Percentiles rank a stretch among this genome's conserved stretches.
Evolutionary conservation across 2,888 invertebrate species (phyloP).

Genomic region (Torymus auratus): DNA sequence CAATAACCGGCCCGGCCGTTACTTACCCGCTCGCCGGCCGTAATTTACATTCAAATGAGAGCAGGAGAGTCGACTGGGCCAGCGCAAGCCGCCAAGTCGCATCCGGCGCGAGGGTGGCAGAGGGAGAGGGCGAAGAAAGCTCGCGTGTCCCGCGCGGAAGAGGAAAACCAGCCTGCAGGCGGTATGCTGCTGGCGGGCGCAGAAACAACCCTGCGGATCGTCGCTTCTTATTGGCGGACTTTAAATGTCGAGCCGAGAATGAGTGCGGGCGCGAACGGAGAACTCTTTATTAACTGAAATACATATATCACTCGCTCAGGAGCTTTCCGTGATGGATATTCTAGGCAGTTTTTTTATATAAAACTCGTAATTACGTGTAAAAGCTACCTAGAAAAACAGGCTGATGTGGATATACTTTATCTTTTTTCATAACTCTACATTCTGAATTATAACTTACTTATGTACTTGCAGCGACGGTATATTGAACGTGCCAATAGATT

Average conservation of each 20-base stretch:
- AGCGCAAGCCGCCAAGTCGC: conserved; percentile 61
- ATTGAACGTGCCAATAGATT: no score
- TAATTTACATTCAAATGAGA: conserved; percentile 71
- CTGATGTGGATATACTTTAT: no score
- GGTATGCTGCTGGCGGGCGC: not conserved
- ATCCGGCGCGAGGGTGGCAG: conserved; percentile 50
- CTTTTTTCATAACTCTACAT: no score
- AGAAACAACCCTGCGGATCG: conserved; percentile 21
- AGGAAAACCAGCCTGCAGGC: conserved; percentile 10
- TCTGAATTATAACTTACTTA: no score
- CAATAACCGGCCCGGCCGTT: conserved; percentile 67
- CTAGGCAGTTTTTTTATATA: no score
- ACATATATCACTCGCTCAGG: no score
- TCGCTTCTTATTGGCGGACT: conserved; percentile 43
- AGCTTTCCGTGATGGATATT: no score
- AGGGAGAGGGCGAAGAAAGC: conserved; percentile 26
- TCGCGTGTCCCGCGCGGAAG: conserved; percentile 43
- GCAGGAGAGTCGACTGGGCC: conserved; percentile 50
- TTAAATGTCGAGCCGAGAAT: conserved; percentile 38
- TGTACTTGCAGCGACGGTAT: no score
- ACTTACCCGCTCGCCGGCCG: conserved; percentile 65
- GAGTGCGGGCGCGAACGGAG: conserved; percentile 19
- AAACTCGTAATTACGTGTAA: no score
- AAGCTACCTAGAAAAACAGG: no score
- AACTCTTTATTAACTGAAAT: no score